These are phyloP conservation scores for Saccostrea echinata DNA, from an alignment of 1,140 invertebrate genomes.

Conservation along the genomic window DNA sequence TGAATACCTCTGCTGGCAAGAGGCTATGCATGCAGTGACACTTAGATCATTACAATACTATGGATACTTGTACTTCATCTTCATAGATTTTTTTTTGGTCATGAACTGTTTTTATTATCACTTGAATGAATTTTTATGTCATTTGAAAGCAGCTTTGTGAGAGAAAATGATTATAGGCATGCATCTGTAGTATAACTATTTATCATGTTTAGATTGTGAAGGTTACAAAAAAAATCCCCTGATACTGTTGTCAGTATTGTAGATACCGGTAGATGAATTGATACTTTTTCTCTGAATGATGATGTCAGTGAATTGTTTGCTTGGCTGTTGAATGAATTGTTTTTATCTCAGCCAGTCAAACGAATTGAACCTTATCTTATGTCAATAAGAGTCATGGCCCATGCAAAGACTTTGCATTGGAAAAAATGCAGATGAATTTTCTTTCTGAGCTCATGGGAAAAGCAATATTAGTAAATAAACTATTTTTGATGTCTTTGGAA, in stretches of 20 bases:
- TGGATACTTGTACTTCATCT: not conserved
- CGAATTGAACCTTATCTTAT: not conserved
- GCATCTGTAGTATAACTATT: not conserved
- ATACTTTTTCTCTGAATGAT: not conserved
- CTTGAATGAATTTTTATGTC: slow-evolving; percentile 26
- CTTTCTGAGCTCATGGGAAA: not conserved
- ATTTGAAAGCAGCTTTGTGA: slow-evolving; percentile 1
- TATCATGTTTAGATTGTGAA: not conserved
- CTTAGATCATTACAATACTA: not conserved
- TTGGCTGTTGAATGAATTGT: slow-evolving; percentile 32
- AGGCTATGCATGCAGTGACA: not conserved
- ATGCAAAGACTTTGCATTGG: not conserved
- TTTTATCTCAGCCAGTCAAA: slow-evolving; percentile 10
- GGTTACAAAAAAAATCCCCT: not conserved
- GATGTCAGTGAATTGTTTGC: slow-evolving; percentile 27
- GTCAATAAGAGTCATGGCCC: not conserved
- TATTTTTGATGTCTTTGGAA: not conserved
- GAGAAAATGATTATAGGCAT: not conserved
- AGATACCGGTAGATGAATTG: not conserved
- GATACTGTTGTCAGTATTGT: not conserved
- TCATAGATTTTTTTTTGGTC: not conserved
- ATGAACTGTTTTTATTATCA: slow-evolving; percentile 18
- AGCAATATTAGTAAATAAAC: not conserved
- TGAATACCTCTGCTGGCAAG: slow-evolving; percentile 33
- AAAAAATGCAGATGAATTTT: not conserved